phyloP scores from a whole-genome alignment of 2,113 vertebrate species.

The Syngnathus typhle region DNA sequence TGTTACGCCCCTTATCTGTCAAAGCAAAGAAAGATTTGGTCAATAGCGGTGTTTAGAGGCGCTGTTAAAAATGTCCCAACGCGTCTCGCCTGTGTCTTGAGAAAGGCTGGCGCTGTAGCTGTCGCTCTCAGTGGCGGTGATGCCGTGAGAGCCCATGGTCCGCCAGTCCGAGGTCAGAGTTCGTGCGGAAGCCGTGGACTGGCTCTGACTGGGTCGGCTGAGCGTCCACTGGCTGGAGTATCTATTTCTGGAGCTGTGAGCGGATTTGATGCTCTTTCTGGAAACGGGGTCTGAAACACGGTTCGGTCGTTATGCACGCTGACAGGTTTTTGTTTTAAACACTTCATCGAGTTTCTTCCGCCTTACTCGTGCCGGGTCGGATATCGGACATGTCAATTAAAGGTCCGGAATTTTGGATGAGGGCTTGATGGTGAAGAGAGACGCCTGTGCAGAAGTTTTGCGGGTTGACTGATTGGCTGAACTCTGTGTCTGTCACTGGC shows the following conservation, averaged over 20 bases:
- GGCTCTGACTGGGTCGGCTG: slow-evolving; percentile 82
- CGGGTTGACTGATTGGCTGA: slow-evolving; percentile 94
- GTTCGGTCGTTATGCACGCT: neutral
- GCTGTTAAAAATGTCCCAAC: neutral
- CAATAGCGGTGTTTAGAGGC: too few relatives aligned
- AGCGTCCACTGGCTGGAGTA: slow-evolving; percentile 99
- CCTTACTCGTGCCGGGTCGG: slow-evolving; percentile 92
- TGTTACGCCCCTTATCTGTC: slow-evolving; percentile 93
- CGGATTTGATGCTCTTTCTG: slow-evolving; percentile 92
- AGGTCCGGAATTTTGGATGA: slow-evolving; percentile 95
- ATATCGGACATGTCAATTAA: slow-evolving; percentile 99
- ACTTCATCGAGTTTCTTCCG: neutral
- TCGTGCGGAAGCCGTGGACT: slow-evolving; percentile 88
- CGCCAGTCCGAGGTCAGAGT: slow-evolving; percentile 96
- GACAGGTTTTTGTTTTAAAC: neutral
- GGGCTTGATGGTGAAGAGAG: slow-evolving; percentile 90
- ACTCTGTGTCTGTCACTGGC: slow-evolving; percentile 90
- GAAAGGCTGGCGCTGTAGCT: slow-evolving; percentile 98
- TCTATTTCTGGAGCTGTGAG: slow-evolving; percentile 90
- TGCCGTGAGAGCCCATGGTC: slow-evolving; percentile 91
- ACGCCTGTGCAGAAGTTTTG: slow-evolving; percentile 97
- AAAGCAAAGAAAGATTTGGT: neutral
- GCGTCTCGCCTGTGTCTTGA: slow-evolving; percentile 84
- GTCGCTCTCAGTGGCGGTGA: slow-evolving; percentile 95
- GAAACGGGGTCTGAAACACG: slow-evolving; percentile 83